phyloP scores from a whole-genome alignment of 2,797 vertebrate genomes.

The Mareca strepera region DNA sequence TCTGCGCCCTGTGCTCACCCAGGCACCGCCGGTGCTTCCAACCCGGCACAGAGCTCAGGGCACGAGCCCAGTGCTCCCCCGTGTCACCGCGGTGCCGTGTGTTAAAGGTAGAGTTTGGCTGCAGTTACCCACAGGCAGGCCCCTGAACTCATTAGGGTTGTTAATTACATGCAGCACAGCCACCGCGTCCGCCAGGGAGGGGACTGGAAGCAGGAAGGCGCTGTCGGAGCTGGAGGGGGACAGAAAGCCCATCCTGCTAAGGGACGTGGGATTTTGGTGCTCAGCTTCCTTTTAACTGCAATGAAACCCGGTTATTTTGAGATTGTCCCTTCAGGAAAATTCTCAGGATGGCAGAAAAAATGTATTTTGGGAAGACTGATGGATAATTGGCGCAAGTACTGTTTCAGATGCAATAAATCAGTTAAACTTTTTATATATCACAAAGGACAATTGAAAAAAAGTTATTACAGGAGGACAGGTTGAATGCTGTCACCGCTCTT shows the following conservation, averaged over 20 bases:
- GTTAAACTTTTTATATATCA: not conserved
- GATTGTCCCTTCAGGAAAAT: not conserved
- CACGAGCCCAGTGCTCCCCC: no score
- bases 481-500: fast-evolving
- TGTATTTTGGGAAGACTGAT: not conserved
- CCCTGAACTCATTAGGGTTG: conserved; percentile 24
- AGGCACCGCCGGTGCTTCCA: no score
- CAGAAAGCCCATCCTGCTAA: not conserved
- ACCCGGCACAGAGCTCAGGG: no score
- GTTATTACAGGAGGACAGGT: not conserved
- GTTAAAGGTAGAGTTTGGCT: not conserved
- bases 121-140: conserved; percentile 17
- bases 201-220: not conserved
- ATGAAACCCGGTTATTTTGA: not conserved
- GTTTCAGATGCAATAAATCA: not conserved
- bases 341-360: not conserved
- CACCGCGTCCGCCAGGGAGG: not conserved
- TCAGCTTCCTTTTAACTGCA: not conserved
- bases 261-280: not conserved
- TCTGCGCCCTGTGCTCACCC: fast-evolving
- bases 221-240: not conserved
- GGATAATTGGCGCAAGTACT: not conserved
- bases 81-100: no score
- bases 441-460: not conserved
- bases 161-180: conserved; percentile 9